These are phyloP conservation scores for Entomyzon cyanotis DNA, from an alignment of 2,113 vertebrate genomes.

Conservation along the genomic window DNA sequence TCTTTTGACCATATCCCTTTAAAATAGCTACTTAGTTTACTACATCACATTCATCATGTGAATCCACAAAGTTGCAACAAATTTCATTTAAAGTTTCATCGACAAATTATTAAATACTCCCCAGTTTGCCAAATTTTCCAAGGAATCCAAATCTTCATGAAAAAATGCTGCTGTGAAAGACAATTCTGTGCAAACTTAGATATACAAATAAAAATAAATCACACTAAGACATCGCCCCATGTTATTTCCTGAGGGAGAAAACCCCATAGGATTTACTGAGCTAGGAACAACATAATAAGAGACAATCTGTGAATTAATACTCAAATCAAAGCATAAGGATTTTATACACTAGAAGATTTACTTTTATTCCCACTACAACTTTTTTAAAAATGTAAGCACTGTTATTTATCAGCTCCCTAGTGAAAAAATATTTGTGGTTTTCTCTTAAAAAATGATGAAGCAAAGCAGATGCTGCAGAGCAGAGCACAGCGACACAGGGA, in stretches of 20 bases:
- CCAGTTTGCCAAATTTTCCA: not conserved
- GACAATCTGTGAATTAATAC: slow-evolving; percentile 25
- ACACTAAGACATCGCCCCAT: not conserved
- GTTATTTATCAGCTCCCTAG: slow-evolving; percentile 23
- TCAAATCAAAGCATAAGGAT: slow-evolving; percentile 1
- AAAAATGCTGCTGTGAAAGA: slow-evolving; percentile 28
- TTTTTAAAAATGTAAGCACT: not conserved
- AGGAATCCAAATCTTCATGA: not conserved
- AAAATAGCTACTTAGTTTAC: not conserved
- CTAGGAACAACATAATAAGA: slow-evolving; percentile 8
- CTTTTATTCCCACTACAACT: not conserved
- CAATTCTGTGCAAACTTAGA: not conserved
- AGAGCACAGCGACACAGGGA: not conserved
- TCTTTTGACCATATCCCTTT: not conserved
- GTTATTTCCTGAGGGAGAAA: slow-evolving; percentile 36
- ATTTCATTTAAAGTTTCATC: not conserved
- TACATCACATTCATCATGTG: not conserved
- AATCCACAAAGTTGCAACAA: not conserved
- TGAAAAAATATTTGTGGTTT: slow-evolving; percentile 33
- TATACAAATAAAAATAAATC: slow-evolving; percentile 37
- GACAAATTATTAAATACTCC: not conserved
- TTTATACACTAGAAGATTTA: not conserved
- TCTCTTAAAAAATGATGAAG: slow-evolving; percentile 32
- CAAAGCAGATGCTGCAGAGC: slow-evolving; percentile 56
- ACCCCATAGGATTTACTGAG: not conserved